Evolutionary conservation across 92 coral and sea anemone genomes (phyloP).

Genomic region (Bergia puertoricense): DNA sequence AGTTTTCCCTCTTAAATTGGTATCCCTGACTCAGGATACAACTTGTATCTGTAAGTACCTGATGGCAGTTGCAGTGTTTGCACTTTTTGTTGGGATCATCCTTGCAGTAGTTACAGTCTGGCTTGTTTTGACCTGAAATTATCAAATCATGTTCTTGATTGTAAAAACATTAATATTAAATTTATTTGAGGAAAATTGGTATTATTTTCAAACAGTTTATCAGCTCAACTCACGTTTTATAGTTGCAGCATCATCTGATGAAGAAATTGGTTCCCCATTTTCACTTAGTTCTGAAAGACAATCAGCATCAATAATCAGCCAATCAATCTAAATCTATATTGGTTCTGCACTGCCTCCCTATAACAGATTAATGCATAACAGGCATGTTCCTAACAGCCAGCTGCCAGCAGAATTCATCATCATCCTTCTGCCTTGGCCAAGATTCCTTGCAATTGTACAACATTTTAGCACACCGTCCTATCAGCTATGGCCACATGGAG

Average conservation of each 20-base stretch:
- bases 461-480: too few species aligned
- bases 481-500: too few species aligned
- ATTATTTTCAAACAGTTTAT: background rate
- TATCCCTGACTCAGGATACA: background rate
- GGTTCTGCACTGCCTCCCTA: too few species aligned
- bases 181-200: background rate
- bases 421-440: too few species aligned
- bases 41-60: conserved; percentile 52
- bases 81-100: conserved; percentile 89
- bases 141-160: background rate
- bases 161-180: background rate
- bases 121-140: conserved; percentile 81
- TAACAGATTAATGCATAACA: too few species aligned
- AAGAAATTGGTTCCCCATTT: conserved; percentile 16
- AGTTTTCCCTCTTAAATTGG: background rate
- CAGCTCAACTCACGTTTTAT: conserved; percentile 13
- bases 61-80: conserved; percentile 89
- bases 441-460: too few species aligned
- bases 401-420: too few species aligned
- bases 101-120: conserved; percentile 91
- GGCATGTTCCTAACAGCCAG: too few species aligned
- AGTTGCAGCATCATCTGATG: background rate
- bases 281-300: background rate
- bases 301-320: background rate
- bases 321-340: too few species aligned